Base-by-base conservation (phyloP, 2,888 invertebrate genomes). In the Xylophagus ater region DNA sequence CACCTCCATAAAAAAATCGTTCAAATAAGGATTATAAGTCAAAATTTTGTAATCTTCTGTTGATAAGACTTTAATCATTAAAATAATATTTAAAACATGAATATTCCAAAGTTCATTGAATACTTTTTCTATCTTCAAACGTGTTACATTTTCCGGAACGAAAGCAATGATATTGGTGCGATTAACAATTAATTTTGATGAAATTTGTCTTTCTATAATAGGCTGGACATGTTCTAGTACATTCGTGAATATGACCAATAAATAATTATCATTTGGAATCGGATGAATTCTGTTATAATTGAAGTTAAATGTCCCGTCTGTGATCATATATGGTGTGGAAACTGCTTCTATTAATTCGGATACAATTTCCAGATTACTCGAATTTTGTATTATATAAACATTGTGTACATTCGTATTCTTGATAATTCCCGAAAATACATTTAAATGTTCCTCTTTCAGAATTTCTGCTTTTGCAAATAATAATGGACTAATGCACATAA, bases 91-190 rank as follows among this genome's bases (percentile, higher is more conserved):
- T n/a, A 26, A 26, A 26, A 26, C 4, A 13, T 6, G 13, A 2
- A 26, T n/a, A 5, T 26, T 26, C 8, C 12, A 26, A 26, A 26
- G 26, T 6, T 26, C 13, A 6, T 5, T 5, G 10, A 26, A 26
- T 13, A 26, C 5, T 26, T 10, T 26, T 26, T 26, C 23, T 8
- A 23, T 23, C 8, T n/a, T 9, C n/a, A 13, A 6, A 13, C 26
- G 26, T 9, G 5, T 26, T 6, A 13, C 6, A 13, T 9, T 14
- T 12, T 10, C 15, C 5, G 4, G 8, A 10, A 37, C n/a, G 2
- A 37, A 3, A n/a, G 24, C 37, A 14, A 37, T 12, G 9, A 37
- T 37, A 17, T 24, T 30, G 12, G 37, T 24, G 2, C 31, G 30
- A 17, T 15, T 31, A 8, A 24, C 24, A 8, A 37, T 5, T 7